phyloP scores from a whole-genome alignment of 2,113 vertebrate genomes.

The Anoplopoma fimbria region DNA sequence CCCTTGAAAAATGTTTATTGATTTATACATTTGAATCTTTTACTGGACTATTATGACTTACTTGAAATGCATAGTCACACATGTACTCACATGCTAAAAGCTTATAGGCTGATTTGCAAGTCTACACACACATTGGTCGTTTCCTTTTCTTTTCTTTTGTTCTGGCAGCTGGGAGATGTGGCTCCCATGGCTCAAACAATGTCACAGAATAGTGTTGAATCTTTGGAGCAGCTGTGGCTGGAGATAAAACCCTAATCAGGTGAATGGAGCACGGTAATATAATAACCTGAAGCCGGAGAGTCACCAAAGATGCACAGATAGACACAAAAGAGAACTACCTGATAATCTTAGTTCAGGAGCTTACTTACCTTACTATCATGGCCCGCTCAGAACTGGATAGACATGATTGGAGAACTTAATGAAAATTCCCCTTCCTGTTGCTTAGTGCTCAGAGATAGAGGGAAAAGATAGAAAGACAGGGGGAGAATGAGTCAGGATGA shows the following conservation, averaged over 20 bases:
- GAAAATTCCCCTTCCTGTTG: slow-evolving; percentile 34
- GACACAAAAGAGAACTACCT: slow-evolving; percentile 57
- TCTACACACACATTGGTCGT: slow-evolving; percentile 3
- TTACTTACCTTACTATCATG: slow-evolving; percentile 58
- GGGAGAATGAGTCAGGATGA: not conserved
- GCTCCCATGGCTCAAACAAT: slow-evolving; percentile 63
- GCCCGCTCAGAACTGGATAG: slow-evolving; percentile 52
- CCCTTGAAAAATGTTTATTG: slow-evolving; percentile 27
- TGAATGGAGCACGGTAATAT: slow-evolving; percentile 64
- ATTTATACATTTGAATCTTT: slow-evolving; percentile 24
- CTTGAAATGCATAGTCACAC: slow-evolving; percentile 14
- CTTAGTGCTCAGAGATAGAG: slow-evolving; percentile 31
- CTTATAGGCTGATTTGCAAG: slow-evolving; percentile 21
- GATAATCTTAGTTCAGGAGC: slow-evolving; percentile 71
- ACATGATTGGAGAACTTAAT: slow-evolving; percentile 60
- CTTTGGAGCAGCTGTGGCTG: slow-evolving; percentile 69
- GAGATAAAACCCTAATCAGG: slow-evolving; percentile 76
- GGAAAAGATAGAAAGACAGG: not conserved
- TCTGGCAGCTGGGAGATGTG: slow-evolving; percentile 56
- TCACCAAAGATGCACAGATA: slow-evolving; percentile 54
- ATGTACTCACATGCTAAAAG: slow-evolving; percentile 6
- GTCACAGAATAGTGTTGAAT: slow-evolving; percentile 67
- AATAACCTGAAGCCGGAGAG: slow-evolving; percentile 63
- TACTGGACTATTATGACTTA: slow-evolving; percentile 5
- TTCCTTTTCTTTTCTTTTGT: not conserved